phyloP scores from a whole-genome alignment of 2,888 invertebrate species.

The Sinhomidia bicolor region DNA sequence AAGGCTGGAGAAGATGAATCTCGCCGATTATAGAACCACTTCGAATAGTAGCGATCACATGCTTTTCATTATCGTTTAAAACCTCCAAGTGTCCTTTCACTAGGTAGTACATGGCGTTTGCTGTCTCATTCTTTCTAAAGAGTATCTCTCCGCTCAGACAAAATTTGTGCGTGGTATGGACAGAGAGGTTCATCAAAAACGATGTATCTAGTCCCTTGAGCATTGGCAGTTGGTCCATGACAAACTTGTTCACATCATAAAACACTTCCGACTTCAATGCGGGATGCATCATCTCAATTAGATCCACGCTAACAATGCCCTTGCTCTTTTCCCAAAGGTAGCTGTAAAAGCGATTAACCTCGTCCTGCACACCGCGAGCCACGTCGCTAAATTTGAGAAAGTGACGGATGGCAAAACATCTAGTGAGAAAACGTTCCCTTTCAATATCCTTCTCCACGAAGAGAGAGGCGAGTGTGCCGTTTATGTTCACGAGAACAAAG shows the following conservation, averaged over 20 bases:
- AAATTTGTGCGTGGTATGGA: constrained; percentile 77
- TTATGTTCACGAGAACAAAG: constrained; percentile 73
- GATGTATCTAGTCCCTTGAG: constrained; percentile 73
- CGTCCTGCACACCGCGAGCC: constrained; percentile 37
- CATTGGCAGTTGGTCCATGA: constrained; percentile 75
- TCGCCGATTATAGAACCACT: constrained; percentile 79
- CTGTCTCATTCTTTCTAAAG: constrained; percentile 74
- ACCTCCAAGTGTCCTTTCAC: constrained; percentile 79
- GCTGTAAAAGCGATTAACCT: constrained; percentile 76
- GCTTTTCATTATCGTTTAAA: constrained; percentile 74
- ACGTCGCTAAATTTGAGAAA: constrained; percentile 71
- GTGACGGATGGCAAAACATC: constrained; percentile 76
- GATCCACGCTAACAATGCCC: constrained; percentile 76
- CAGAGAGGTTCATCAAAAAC: constrained; percentile 77
- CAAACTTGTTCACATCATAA: constrained; percentile 79
- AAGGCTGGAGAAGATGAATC: constrained; percentile 78
- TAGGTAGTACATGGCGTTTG: constrained; percentile 76
- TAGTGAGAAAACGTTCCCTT: constrained; percentile 72
- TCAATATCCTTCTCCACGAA: constrained; percentile 79
- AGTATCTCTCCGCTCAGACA: constrained; percentile 77
- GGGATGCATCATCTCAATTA: constrained; percentile 76
- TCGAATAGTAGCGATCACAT: constrained; percentile 75
- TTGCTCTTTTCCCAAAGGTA: constrained; percentile 77
- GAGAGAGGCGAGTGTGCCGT: constrained; percentile 76
- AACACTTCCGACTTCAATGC: constrained; percentile 78